These are phyloP conservation scores for Lasioglossum baleicum DNA, from an alignment of 1,140 invertebrate species.

Conservation along the genomic window DNA sequence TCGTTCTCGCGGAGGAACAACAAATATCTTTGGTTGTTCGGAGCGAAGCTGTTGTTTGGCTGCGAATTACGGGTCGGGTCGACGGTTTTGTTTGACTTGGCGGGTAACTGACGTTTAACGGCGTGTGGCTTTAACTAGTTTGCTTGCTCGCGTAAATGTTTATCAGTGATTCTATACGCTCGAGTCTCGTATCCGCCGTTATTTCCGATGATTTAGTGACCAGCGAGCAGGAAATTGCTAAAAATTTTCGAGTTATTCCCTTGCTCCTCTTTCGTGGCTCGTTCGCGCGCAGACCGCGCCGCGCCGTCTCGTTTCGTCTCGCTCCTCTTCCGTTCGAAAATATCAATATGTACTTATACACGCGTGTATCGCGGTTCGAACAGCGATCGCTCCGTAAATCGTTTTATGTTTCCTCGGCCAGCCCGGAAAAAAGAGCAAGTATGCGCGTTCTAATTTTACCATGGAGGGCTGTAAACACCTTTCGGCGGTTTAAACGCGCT, in stretches of 20 bases:
- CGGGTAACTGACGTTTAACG: conserved; percentile 34
- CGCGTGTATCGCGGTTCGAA: neutral
- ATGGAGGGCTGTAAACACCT: conserved; percentile 42
- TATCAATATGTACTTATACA: neutral
- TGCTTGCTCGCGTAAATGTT: conserved; percentile 25
- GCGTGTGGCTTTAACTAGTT: neutral
- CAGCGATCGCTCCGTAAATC: neutral
- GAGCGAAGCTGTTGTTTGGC: neutral
- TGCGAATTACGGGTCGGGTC: neutral
- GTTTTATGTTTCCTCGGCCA: conserved; percentile 13
- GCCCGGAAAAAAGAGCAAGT: conserved; percentile 27
- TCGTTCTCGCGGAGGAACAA: neutral
- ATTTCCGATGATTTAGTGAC: too few species aligned
- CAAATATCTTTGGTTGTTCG: neutral
- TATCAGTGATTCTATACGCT: conserved; percentile 33
- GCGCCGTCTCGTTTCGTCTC: too few species aligned
- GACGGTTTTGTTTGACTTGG: conserved; percentile 40
- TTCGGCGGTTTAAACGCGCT: conserved; percentile 9
- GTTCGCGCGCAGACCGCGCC: too few species aligned
- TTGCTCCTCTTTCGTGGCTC: too few species aligned
- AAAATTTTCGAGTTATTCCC: too few species aligned
- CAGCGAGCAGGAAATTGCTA: too few species aligned
- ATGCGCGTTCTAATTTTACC: conserved; percentile 54
- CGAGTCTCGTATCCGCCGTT: neutral
- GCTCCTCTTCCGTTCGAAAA: too few species aligned